Conservation (phyloP, 2,888 invertebrate genomes). For the Nomada fucata region DNA sequence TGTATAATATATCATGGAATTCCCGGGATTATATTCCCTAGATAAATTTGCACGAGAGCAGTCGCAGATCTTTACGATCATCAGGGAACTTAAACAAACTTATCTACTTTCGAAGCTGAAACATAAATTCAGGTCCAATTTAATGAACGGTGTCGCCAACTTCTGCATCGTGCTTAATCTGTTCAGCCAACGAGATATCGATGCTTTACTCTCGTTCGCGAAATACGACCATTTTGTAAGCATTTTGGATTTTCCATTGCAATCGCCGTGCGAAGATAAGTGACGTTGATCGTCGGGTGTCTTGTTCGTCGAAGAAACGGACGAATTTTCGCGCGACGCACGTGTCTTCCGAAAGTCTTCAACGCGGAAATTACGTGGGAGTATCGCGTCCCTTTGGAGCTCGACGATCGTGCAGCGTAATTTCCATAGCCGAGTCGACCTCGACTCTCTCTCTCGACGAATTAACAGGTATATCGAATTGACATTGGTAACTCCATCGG, state of each 20-base stretch:
- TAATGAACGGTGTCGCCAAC: neutral
- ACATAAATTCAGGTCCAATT: neutral
- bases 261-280: no score
- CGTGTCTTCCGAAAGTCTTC: constrained; percentile 7
- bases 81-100: neutral
- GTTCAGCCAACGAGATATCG: neutral
- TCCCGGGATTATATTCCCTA: neutral
- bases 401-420: constrained; percentile 43
- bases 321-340: neutral
- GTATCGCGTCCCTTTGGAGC: constrained; percentile 45
- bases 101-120: neutral
- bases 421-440: constrained; percentile 53
- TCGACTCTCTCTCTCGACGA: constrained; percentile 32
- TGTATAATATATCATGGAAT: no score
- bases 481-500: constrained; percentile 46
- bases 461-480: constrained; percentile 60
- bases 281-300: neutral
- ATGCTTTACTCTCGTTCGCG: neutral
- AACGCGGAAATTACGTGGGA: neutral
- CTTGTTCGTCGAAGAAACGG: neutral
- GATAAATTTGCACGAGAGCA: neutral
- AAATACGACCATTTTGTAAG: no score
- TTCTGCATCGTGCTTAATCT: neutral
- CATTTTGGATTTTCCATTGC: no score
- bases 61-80: neutral